These are phyloP conservation scores for Platyrinchus mystaceus DNA, from an alignment of 2,797 vertebrate species.

Conservation along the genomic window DNA sequence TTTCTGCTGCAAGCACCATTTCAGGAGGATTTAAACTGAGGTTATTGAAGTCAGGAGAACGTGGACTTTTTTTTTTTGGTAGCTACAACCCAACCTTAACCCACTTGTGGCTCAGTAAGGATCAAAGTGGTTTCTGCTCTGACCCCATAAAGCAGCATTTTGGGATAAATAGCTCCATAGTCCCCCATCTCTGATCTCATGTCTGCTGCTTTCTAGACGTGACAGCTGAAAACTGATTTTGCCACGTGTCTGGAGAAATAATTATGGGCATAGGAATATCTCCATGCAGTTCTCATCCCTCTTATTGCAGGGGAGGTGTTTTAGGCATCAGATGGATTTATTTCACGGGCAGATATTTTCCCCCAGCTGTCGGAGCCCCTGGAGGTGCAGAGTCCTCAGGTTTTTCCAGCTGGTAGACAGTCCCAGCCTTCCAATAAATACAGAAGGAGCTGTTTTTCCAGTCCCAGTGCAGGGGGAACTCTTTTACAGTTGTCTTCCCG, in stretches of 20 bases:
- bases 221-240: background rate
- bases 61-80: background rate
- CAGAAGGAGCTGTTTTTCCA: slow-evolving; percentile 42
- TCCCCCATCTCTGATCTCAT: background rate
- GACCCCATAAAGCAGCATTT: background rate
- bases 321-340: background rate
- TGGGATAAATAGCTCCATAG: background rate
- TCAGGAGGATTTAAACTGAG: background rate
- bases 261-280: background rate
- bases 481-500: background rate
- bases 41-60: background rate
- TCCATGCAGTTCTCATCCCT: background rate
- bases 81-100: background rate
- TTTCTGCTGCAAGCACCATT: background rate
- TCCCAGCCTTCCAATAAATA: background rate
- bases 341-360: background rate
- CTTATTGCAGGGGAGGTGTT: background rate
- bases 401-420: slow-evolving; percentile 31
- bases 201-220: background rate
- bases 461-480: background rate
- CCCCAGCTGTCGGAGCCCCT: background rate
- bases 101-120: accelerated
- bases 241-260: slow-evolving; percentile 10
- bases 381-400: background rate
- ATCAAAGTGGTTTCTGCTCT: accelerated